These are phyloP conservation scores for Cepaea hortensis DNA, from an alignment of 2,888 invertebrate species.

Conservation along the genomic window DNA sequence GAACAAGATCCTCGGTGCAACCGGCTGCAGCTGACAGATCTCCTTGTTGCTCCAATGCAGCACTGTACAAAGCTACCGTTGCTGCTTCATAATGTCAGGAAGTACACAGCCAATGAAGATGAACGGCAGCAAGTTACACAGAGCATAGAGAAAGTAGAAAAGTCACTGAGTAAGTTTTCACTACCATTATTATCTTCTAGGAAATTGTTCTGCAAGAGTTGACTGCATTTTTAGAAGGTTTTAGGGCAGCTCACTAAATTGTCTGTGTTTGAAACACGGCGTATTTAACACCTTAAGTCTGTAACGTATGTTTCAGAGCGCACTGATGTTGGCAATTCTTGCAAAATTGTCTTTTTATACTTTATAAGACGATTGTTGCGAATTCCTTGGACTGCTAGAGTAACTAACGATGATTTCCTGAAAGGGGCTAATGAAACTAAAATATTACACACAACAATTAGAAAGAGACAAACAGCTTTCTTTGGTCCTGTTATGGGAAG, in stretches of 20 bases:
- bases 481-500: no score
- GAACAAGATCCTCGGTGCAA: conserved; percentile 80
- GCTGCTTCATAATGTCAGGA: conserved; percentile 80
- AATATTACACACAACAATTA: no score
- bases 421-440: no score
- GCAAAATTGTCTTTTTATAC: no score
- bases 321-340: no score
- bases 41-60: conserved; percentile 81
- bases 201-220: neutral
- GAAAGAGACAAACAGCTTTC: no score
- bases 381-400: no score
- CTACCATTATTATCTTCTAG: neutral
- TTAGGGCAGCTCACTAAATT: neutral
- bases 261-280: no score
- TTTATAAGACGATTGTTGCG: no score
- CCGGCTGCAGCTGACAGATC: conserved; percentile 80
- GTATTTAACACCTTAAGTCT: no score
- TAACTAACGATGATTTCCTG: no score
- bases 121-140: conserved; percentile 79
- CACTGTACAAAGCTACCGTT: conserved; percentile 82
- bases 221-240: neutral
- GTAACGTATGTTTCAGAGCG: no score
- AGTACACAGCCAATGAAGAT: conserved; percentile 78
- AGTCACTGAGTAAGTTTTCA: conserved; percentile 78
- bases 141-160: conserved; percentile 80